Evolutionary conservation across 2,113 vertebrate species (phyloP).

Genomic region (Tachysurus vachellii): DNA sequence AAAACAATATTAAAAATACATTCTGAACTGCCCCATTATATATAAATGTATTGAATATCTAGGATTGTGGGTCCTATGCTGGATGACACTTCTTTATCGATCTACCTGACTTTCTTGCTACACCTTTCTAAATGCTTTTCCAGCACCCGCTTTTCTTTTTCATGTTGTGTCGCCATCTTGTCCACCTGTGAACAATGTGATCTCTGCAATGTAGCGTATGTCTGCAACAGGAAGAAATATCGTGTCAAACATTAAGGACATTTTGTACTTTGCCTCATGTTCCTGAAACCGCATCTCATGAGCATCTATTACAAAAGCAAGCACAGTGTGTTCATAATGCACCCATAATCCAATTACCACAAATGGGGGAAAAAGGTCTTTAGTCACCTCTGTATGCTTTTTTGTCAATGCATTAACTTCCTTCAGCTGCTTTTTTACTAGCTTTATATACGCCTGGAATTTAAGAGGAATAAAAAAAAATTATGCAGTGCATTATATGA

Average conservation of each 20-base stretch:
- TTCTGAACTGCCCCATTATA: neutral
- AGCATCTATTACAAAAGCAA: neutral
- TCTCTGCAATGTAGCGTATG: slow-evolving; percentile 90
- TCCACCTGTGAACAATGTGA: slow-evolving; percentile 90
- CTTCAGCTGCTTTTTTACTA: slow-evolving; percentile 95
- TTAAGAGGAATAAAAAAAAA: neutral
- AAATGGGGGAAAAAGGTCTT: neutral
- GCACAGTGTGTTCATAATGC: neutral
- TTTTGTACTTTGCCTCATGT: neutral
- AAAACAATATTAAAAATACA: slow-evolving; percentile 27
- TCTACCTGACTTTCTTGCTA: slow-evolving; percentile 92
- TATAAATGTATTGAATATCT: neutral
- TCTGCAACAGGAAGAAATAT: slow-evolving; percentile 71
- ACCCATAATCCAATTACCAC: slow-evolving; percentile 18
- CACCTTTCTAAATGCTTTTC: slow-evolving; percentile 94
- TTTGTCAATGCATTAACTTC: slow-evolving; percentile 90
- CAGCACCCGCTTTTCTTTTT: slow-evolving; percentile 86
- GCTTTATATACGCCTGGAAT: slow-evolving; percentile 87
- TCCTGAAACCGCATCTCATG: neutral
- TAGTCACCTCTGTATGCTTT: slow-evolving; percentile 90
- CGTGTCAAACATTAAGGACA: neutral
- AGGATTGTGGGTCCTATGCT: neutral
- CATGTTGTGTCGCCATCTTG: slow-evolving; percentile 89
- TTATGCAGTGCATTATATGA: neutral
- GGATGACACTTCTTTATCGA: neutral